Evolutionary conservation across 2,113 vertebrate genomes (phyloP).

Genomic region (Crotalus horridus): DNA sequence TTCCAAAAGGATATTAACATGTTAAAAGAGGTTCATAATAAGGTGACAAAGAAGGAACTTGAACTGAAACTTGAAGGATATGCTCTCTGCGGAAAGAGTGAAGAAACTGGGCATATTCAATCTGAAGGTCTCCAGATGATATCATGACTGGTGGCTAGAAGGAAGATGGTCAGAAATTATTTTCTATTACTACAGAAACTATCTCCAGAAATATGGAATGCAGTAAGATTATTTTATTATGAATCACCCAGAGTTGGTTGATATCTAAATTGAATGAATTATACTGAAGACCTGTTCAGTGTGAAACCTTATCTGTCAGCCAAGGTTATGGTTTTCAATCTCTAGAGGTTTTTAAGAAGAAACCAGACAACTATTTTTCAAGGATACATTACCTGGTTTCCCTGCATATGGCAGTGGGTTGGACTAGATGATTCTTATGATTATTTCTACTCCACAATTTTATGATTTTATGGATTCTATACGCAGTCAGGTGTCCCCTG

Average conservation of each 20-base stretch:
- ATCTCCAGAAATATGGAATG: not conserved
- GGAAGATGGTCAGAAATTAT: not conserved
- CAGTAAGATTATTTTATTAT: not conserved
- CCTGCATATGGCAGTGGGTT: not conserved
- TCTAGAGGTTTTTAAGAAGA: not conserved
- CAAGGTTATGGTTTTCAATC: not conserved
- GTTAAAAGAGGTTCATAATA: not conserved
- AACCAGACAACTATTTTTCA: not conserved
- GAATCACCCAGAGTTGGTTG: not conserved
- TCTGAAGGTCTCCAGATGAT: not conserved
- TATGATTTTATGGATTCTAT: not conserved
- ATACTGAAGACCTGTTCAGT: not conserved
- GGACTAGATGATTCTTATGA: not conserved
- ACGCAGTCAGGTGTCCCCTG: not conserved
- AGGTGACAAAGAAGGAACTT: not conserved
- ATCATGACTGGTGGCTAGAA: not conserved
- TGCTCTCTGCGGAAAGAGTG: not conserved
- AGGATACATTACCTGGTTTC: not conserved
- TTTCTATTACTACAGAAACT: not conserved
- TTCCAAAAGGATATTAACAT: not conserved
- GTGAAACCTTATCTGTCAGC: not conserved
- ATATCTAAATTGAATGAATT: not conserved
- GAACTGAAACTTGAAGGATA: not conserved
- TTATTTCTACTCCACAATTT: not conserved
- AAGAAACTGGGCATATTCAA: not conserved